These are phyloP conservation scores for Epicauta chinensis DNA, from an alignment of 1,140 invertebrate genomes.

Conservation along the genomic window DNA sequence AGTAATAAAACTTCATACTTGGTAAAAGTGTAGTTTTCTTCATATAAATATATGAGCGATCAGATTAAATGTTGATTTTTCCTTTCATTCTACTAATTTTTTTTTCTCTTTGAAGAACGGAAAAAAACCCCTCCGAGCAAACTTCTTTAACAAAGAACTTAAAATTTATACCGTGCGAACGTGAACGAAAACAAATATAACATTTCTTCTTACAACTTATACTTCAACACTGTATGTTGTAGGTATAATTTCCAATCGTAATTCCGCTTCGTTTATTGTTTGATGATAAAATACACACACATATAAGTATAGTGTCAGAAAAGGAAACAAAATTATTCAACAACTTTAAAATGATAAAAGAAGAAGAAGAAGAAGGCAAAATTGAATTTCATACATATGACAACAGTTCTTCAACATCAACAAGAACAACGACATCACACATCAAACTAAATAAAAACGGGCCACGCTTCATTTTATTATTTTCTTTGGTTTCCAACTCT, in stretches of 20 bases:
- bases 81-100: too few relatives aligned
- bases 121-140: not conserved
- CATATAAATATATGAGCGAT: too few relatives aligned
- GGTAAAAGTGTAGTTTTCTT: too few relatives aligned
- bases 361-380: not conserved
- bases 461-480: constrained; percentile 2
- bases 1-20: too few relatives aligned
- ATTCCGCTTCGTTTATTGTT: constrained; percentile 8
- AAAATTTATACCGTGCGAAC: constrained; percentile 28
- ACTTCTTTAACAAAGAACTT: constrained; percentile 14
- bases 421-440: constrained; percentile 7
- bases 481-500: not conserved
- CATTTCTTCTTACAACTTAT: constrained; percentile 24
- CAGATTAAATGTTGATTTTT: too few relatives aligned
- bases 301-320: constrained; percentile 4
- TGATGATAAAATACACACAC: not conserved
- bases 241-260: constrained; percentile 21
- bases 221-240: constrained; percentile 24
- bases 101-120: too few relatives aligned
- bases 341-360: not conserved
- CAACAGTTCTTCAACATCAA: not conserved
- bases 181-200: constrained; percentile 28
- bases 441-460: constrained; percentile 7
- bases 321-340: too few relatives aligned
- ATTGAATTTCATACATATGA: constrained; percentile 8